Conservation (phyloP, 1,140 invertebrate species). For the Orius insidiosus region DNA sequence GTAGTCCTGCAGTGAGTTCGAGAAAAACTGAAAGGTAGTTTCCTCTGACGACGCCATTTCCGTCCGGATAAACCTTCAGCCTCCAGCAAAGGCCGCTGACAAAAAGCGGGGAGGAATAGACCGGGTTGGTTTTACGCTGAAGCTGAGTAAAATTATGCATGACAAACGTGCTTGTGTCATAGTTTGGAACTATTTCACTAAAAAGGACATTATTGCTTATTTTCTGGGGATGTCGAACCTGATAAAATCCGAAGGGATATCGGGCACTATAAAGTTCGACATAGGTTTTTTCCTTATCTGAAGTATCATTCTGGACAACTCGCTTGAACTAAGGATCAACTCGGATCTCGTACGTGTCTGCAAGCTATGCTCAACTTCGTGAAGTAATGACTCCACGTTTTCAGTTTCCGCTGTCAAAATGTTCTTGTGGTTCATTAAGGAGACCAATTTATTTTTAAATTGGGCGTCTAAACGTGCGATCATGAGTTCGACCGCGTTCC, state of each 20-base stretch:
- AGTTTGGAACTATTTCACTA: slow-evolving; percentile 83
- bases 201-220: slow-evolving; percentile 17
- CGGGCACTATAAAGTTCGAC: slow-evolving; percentile 70
- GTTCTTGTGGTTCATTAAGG: slow-evolving; percentile 77
- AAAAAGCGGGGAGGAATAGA: slow-evolving; percentile 74
- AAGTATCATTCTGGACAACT: slow-evolving; percentile 66
- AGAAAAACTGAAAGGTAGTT: slow-evolving; percentile 87
- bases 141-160: slow-evolving; percentile 72
- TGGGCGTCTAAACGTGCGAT: slow-evolving; percentile 79
- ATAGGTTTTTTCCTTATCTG: slow-evolving; percentile 72
- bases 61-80: slow-evolving; percentile 81
- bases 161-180: slow-evolving; percentile 74
- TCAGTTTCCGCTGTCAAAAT: slow-evolving; percentile 72
- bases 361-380: slow-evolving; percentile 70
- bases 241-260: slow-evolving; percentile 81
- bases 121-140: slow-evolving; percentile 74
- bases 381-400: slow-evolving; percentile 64
- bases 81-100: slow-evolving; percentile 82
- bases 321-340: slow-evolving; percentile 60
- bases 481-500: slow-evolving; percentile 86
- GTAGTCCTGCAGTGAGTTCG: slow-evolving; percentile 74
- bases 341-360: slow-evolving; percentile 42
- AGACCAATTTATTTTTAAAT: slow-evolving; percentile 73
- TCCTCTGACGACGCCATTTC: slow-evolving; percentile 81
- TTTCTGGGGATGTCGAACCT: slow-evolving; percentile 31